Evolutionary conservation across 2,797 vertebrate genomes (phyloP).

Genomic region (Hylomyscus alleni): DNA sequence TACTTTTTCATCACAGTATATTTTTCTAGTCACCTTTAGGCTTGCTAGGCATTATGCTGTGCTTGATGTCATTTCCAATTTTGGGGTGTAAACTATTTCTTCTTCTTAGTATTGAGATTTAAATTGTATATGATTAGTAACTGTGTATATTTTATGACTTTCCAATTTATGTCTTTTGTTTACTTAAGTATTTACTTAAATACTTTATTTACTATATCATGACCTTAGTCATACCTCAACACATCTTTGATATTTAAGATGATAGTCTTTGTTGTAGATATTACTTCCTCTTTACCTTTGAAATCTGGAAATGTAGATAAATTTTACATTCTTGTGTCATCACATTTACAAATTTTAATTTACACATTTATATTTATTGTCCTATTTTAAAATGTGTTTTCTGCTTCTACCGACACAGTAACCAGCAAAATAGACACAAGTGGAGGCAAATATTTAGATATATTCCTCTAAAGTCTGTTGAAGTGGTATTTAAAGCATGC

Average conservation of each 20-base stretch:
- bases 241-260: not conserved
- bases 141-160: not conserved
- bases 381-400: not conserved
- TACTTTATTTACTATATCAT: not conserved
- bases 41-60: not conserved
- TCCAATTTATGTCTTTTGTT: not conserved
- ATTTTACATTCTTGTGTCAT: not conserved
- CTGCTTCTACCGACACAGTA: not conserved
- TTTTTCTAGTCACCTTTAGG: not conserved
- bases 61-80: not conserved
- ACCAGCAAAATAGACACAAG: not conserved
- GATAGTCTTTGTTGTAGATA: not conserved
- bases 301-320: not conserved
- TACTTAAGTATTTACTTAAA: not conserved
- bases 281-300: not conserved
- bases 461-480: not conserved
- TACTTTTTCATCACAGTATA: not conserved
- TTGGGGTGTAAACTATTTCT: not conserved
- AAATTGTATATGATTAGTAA: not conserved
- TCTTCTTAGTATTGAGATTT: not conserved
- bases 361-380: constrained; percentile 1
- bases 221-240: not conserved
- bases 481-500: not conserved
- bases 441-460: not conserved
- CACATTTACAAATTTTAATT: not conserved